Base-by-base conservation (phyloP, 2,113 vertebrate species). In the Silurus meridionalis region DNA sequence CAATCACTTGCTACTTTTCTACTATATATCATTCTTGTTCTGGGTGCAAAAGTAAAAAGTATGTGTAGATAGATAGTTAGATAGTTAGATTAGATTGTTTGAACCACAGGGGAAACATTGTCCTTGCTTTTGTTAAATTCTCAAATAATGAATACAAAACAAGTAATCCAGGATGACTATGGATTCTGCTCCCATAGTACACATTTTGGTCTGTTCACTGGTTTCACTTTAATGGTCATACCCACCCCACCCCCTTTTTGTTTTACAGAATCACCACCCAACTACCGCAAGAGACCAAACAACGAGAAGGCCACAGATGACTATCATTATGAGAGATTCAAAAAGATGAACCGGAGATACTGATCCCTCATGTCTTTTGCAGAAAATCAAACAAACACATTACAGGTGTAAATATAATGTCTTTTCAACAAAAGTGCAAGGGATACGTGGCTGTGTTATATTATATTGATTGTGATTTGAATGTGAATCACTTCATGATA, bases 311-410 rank as follows among this genome's bases (percentile, higher is more conserved):
- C 98, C 69, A 99, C 97, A 0, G 98, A 99, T 37, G 98, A 99
- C 91, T 99, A 99, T 88, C 98, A 99, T 89, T 99, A 99, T 11
- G 98, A 99, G 93, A 99, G 98, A 90, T 99, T 99, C 92, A 99
- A 99, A 95, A 99, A 99, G 95, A 99, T 99, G 98, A 99, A 98
- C 84, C 93, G 98, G 28, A 90, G 98, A 86, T 99, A 99, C 85
- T 98, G 85, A 96, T 53, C 25, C n/a, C 46, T 60, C 21, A 6
- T 28, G 11, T 37, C 23, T 15, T 17, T 66, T 80, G 1, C 17
- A 75, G 52, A 52, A 50, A 23, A 13, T 53, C 50, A 37, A 37
- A 37, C 28, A 37, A 37, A 37, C 28, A 37, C 60, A 58, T 71
- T 15, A 48, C 69, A 8, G 37, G 37, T 84, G 83, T 84, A 84